Evolutionary conservation across 2,888 invertebrate genomes (phyloP).

Genomic region (Drosophila anomalata): DNA sequence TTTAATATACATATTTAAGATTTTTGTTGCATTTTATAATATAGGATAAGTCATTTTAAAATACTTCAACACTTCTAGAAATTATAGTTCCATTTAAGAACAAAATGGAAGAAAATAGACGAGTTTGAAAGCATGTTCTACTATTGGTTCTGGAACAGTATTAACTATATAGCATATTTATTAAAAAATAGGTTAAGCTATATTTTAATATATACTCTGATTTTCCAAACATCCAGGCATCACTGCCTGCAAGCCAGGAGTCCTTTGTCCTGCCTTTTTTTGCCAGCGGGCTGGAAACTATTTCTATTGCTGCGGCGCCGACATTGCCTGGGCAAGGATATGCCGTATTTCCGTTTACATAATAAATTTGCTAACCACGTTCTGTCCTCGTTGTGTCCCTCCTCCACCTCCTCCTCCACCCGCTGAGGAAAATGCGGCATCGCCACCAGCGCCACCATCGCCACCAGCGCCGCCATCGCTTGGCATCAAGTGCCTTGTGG

Average conservation of each 20-base stretch:
- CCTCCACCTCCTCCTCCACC: constrained; percentile 8
- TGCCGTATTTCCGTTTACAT: constrained; percentile 79
- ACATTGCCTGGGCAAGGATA: constrained; percentile 73
- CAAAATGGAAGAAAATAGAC: no score
- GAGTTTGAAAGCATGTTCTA: no score
- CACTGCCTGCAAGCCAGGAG: constrained; percentile 28
- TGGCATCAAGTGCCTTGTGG: constrained; percentile 75
- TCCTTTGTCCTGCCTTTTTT: constrained; percentile 45
- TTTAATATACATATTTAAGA: neutral
- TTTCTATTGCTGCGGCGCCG: constrained; percentile 80
- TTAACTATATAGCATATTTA: no score
- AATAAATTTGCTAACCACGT: constrained; percentile 80
- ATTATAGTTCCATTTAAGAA: no score
- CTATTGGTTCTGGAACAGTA: no score
- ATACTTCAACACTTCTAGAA: no score
- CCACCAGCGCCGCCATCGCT: constrained; percentile 58
- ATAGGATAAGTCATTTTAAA: neutral
- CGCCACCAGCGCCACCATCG: constrained; percentile 52
- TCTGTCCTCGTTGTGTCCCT: constrained; percentile 67
- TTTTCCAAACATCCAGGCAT: neutral
- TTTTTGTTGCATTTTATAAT: neutral
- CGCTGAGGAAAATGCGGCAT: constrained; percentile 50
- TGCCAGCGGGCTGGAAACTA: constrained; percentile 70
- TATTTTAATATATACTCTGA: neutral
- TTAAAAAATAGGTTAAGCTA: neutral